Percentiles rank a stretch among this genome's conserved stretches.
These are phyloP conservation scores for Gambusia yucatana DNA, from an alignment of 2,797 vertebrate species.

Conservation along the genomic window DNA sequence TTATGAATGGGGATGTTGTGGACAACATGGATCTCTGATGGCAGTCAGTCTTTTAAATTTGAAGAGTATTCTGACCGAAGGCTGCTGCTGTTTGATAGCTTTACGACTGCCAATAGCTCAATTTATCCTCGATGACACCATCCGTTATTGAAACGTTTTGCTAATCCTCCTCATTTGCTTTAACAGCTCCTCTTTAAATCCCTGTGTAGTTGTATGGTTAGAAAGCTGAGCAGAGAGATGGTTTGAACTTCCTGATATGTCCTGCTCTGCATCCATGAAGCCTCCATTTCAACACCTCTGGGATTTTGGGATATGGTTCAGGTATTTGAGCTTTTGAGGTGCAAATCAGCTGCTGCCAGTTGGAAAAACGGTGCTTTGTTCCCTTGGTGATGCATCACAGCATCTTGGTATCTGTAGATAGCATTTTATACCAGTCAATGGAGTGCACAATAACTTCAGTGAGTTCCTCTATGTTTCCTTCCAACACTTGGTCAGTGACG, in stretches of 20 bases:
- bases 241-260: not conserved
- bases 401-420: not conserved
- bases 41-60: not conserved
- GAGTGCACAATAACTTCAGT: not conserved
- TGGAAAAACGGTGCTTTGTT: not conserved
- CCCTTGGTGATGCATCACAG: not conserved
- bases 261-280: not conserved
- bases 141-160: not conserved
- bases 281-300: not conserved
- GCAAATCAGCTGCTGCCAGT: not conserved
- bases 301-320: not conserved
- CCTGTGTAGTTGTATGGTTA: not conserved
- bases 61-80: not conserved
- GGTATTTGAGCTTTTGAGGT: not conserved
- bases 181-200: not conserved
- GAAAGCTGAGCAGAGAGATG: not conserved
- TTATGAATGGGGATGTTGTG: not conserved
- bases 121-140: not conserved
- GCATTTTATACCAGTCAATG: not conserved
- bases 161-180: not conserved
- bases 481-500: not conserved
- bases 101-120: not conserved
- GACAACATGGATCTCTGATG: not conserved
- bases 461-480: not conserved
- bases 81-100: not conserved